Percentiles rank a stretch among this genome's conserved stretches.
Evolutionary conservation across 64 coral and sea anemone species (phyloP).

Genomic region (Astreopora myriophthalma): DNA sequence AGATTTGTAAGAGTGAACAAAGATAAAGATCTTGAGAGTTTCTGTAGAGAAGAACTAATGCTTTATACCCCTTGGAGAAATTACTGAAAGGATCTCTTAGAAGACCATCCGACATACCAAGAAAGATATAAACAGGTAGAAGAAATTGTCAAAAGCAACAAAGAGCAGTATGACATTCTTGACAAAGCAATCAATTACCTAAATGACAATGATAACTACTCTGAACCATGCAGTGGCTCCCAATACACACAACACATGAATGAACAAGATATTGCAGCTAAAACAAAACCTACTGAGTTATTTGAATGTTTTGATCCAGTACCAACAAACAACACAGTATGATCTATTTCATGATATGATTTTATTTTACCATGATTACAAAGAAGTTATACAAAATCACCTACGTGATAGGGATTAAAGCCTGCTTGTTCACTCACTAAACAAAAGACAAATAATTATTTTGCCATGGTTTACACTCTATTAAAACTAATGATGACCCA

Average conservation of each 20-base stretch:
- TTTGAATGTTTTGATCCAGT: constrained; percentile 58
- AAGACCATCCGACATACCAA: constrained; percentile 18
- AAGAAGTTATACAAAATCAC: not conserved
- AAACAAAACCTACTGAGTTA: constrained; percentile 26
- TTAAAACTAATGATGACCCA: constrained; percentile 34
- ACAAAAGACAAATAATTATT: constrained; percentile 37
- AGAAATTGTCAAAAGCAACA: not conserved
- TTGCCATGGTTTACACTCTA: constrained; percentile 34
- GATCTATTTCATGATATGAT: constrained; percentile 24
- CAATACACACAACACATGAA: constrained; percentile 39
- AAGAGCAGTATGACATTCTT: not conserved
- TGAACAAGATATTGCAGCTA: constrained; percentile 40
- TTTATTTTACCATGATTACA: constrained; percentile 30
- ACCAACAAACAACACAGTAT: constrained; percentile 25
- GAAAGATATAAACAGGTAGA: not conserved
- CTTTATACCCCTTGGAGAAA: constrained; percentile 42
- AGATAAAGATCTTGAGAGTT: constrained; percentile 56
- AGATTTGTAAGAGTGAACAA: constrained; percentile 24
- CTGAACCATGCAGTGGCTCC: constrained; percentile 29
- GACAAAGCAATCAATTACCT: not conserved
- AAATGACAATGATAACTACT: not conserved
- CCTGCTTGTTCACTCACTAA: constrained; percentile 1
- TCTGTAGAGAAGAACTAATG: constrained; percentile 45
- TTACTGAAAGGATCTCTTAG: constrained; percentile 7
- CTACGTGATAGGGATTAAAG: not conserved